Conservation (phyloP, 1,140 invertebrate species). For the Phortica variegata region DNA sequence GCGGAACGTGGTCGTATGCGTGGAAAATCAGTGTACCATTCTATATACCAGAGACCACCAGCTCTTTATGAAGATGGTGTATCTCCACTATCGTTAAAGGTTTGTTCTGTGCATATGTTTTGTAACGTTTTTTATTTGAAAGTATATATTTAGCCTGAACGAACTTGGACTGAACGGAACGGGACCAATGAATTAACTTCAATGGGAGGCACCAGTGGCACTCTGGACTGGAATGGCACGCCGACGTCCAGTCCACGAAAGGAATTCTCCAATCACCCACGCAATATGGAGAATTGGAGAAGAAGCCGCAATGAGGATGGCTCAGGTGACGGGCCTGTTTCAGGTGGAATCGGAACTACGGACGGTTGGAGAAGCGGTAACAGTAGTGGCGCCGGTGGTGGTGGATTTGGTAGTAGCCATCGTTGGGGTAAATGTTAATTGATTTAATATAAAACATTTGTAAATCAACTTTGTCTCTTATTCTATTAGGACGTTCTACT, state of each 20-base stretch:
- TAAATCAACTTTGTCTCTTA: background rate
- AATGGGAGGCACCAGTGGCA: slow-evolving; percentile 5
- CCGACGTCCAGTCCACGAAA: slow-evolving; percentile 63
- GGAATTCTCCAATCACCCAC: slow-evolving; percentile 61
- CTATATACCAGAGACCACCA: slow-evolving; percentile 46
- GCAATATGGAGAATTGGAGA: slow-evolving; percentile 67
- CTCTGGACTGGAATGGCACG: slow-evolving; percentile 63
- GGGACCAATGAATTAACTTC: slow-evolving; percentile 58
- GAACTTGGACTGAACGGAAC: slow-evolving; percentile 66
- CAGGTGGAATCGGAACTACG: slow-evolving; percentile 1
- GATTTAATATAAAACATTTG: background rate
- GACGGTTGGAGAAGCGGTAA: slow-evolving; percentile 41
- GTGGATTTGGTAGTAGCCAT: slow-evolving; percentile 22
- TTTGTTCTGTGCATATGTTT: slow-evolving; percentile 11
- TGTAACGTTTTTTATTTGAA: background rate
- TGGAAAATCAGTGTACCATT: slow-evolving; percentile 58
- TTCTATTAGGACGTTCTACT: slow-evolving; percentile 57
- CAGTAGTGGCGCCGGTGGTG: slow-evolving; percentile 15
- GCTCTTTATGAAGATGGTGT: slow-evolving; percentile 42
- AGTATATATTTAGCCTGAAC: slow-evolving; percentile 28
- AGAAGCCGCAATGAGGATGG: slow-evolving; percentile 61
- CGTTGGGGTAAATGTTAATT: slow-evolving; percentile 38
- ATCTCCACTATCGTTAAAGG: slow-evolving; percentile 27
- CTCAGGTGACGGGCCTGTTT: slow-evolving; percentile 27
- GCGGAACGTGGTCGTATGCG: slow-evolving; percentile 63